Percentiles rank a stretch among this genome's conserved stretches.
phyloP scores from a whole-genome alignment of 2,888 invertebrate species.

The Barypeithes pellucidus region DNA sequence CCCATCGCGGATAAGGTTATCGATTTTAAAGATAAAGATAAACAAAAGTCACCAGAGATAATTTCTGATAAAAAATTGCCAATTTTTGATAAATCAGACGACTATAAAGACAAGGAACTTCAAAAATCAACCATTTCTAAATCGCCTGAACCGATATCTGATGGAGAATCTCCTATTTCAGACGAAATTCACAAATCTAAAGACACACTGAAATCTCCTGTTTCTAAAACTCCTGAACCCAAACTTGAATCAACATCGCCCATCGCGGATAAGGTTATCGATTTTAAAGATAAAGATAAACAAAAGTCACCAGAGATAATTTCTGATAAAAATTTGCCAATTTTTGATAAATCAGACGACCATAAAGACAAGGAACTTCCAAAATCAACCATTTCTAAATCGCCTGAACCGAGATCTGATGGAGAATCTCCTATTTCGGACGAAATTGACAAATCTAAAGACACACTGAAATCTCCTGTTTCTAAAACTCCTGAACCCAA shows the following conservation, averaged over 20 bases:
- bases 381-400: constrained; percentile 30
- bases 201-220: constrained; percentile 5
- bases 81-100: too few relatives aligned
- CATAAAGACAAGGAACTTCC: not conserved
- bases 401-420: not conserved
- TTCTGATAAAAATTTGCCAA: too few relatives aligned
- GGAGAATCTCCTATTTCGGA: not conserved
- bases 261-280: too few relatives aligned
- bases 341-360: not conserved
- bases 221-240: constrained; percentile 7
- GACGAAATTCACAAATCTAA: not conserved
- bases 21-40: not conserved
- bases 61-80: not conserved
- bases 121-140: constrained; percentile 22
- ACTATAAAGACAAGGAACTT: not conserved
- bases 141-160: constrained; percentile 19
- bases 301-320: too few relatives aligned
- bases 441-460: not conserved
- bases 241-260: not conserved
- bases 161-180: too few relatives aligned
- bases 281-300: too few relatives aligned
- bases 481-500: constrained; percentile 3
- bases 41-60: not conserved
- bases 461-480: constrained; percentile 7
- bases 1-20: not conserved